Evolutionary conservation across 1,140 invertebrate genomes (phyloP).

Genomic region (Leptinotarsa lineolata): DNA sequence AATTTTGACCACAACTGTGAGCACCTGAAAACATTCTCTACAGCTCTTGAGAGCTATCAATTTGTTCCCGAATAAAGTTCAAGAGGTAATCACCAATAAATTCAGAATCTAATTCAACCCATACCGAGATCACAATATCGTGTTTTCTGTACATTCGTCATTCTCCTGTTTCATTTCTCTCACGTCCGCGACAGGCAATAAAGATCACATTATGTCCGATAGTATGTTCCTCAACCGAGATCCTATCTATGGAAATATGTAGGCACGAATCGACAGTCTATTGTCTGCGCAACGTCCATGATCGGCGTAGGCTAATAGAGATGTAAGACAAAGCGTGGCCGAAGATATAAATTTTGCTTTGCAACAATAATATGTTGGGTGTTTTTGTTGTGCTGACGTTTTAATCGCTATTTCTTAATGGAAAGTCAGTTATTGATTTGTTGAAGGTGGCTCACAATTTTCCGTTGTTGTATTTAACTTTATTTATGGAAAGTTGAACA

Average conservation of each 20-base stretch:
- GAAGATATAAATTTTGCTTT: not conserved
- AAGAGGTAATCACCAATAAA: too few relatives aligned
- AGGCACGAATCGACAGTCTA: not conserved
- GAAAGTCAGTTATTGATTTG: not conserved
- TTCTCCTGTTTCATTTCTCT: not conserved
- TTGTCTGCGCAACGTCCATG: not conserved
- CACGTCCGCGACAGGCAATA: conserved; percentile 1
- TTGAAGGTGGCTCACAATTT: not conserved
- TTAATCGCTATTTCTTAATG: conserved; percentile 3
- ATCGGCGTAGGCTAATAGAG: conserved; percentile 2
- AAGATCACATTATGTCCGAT: conserved; percentile 8
- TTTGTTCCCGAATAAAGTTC: too few relatives aligned
- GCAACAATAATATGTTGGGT: not conserved
- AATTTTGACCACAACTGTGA: too few relatives aligned
- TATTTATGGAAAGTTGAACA: too few relatives aligned
- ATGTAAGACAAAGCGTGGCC: not conserved
- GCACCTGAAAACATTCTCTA: too few relatives aligned
- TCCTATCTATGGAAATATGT: conserved; percentile 3
- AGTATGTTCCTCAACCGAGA: not conserved
- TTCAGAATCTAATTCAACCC: too few relatives aligned
- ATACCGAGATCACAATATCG: not conserved
- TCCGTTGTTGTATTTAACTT: too few relatives aligned
- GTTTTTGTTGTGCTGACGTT: not conserved
- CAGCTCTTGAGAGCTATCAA: too few relatives aligned
- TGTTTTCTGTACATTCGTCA: not conserved